These are phyloP conservation scores for Anas capensis DNA, from an alignment of 2,797 vertebrate species.

Conservation along the genomic window DNA sequence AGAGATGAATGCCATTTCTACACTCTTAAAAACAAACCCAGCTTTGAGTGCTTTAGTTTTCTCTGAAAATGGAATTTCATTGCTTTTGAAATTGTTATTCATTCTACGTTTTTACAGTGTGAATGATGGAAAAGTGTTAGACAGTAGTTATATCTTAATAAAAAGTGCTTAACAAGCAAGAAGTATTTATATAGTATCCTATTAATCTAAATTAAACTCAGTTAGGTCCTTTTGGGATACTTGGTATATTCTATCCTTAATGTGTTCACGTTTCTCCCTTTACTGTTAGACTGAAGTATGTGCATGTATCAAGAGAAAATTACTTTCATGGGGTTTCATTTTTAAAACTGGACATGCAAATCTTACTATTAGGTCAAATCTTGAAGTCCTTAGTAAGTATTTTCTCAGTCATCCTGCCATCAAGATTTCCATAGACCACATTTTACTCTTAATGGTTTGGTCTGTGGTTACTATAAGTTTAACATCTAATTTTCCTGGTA, in stretches of 20 bases:
- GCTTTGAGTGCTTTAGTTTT: neutral
- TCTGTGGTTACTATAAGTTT: neutral
- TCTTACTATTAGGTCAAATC: slow-evolving; percentile 34
- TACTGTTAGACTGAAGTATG: slow-evolving; percentile 43
- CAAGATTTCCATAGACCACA: neutral
- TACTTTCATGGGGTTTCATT: slow-evolving; percentile 11
- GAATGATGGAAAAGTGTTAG: slow-evolving; percentile 55
- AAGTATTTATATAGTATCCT: slow-evolving; percentile 64
- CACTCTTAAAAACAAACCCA: neutral
- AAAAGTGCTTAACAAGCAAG: slow-evolving; percentile 71
- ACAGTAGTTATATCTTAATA: slow-evolving; percentile 64
- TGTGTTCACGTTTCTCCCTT: slow-evolving; percentile 42
- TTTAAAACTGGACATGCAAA: slow-evolving; percentile 43
- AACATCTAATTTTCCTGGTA: slow-evolving; percentile 28
- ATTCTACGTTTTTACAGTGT: slow-evolving; percentile 24
- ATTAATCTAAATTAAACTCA: slow-evolving; percentile 74
- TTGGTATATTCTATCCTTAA: slow-evolving; percentile 54
- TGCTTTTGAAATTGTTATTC: slow-evolving; percentile 46
- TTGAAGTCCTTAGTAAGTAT: neutral
- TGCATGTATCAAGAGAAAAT: slow-evolving; percentile 51
- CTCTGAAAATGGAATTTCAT: slow-evolving; percentile 44
- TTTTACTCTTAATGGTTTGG: slow-evolving; percentile 20
- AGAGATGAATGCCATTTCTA: neutral
- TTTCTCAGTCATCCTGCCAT: neutral
- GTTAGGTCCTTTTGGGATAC: slow-evolving; percentile 41